These are phyloP conservation scores for Zoanthus gigantus DNA, from an alignment of 92 coral and sea anemone species.

Conservation along the genomic window DNA sequence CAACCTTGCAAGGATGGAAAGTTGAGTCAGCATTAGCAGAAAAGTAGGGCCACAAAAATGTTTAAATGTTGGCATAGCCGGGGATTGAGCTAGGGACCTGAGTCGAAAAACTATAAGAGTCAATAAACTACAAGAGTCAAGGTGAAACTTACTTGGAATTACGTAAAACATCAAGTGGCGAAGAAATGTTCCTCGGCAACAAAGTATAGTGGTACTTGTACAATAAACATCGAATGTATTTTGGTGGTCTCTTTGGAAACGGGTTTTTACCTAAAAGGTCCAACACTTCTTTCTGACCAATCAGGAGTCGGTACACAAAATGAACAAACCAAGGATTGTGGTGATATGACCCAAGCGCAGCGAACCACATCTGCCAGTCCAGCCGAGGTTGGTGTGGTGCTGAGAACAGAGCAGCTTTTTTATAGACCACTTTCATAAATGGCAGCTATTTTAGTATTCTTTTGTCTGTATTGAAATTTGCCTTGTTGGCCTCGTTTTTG, in stretches of 20 bases:
- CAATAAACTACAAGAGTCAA: not conserved
- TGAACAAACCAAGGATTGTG: slow-evolving; percentile 98
- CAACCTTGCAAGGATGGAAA: too few species aligned
- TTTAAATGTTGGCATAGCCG: too few species aligned
- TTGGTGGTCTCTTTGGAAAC: slow-evolving; percentile 81
- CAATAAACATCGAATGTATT: slow-evolving; percentile 79
- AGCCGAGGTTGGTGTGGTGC: slow-evolving; percentile 99
- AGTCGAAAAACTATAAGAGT: too few species aligned
- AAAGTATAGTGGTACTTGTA: slow-evolving; percentile 91
- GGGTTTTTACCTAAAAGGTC: slow-evolving; percentile 86
- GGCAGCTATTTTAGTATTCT: too few species aligned
- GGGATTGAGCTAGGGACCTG: not conserved
- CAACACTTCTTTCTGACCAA: slow-evolving; percentile 87
- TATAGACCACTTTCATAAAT: not conserved
- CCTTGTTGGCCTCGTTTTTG: too few species aligned
- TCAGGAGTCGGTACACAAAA: slow-evolving; percentile 81
- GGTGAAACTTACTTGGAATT: slow-evolving; percentile 62
- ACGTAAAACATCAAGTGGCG: slow-evolving; percentile 67
- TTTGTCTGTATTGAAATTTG: too few species aligned
- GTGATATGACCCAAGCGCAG: slow-evolving; percentile 91
- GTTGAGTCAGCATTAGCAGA: too few species aligned
- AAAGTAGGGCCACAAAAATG: too few species aligned
- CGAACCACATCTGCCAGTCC: slow-evolving; percentile 99
- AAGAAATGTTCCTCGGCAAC: slow-evolving; percentile 64
- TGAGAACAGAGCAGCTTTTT: slow-evolving; percentile 27